Evolutionary conservation across 2,888 invertebrate genomes (phyloP), one percentile per base, ranked within the genome.

Genomic region (Torymus tubicola): DNA sequence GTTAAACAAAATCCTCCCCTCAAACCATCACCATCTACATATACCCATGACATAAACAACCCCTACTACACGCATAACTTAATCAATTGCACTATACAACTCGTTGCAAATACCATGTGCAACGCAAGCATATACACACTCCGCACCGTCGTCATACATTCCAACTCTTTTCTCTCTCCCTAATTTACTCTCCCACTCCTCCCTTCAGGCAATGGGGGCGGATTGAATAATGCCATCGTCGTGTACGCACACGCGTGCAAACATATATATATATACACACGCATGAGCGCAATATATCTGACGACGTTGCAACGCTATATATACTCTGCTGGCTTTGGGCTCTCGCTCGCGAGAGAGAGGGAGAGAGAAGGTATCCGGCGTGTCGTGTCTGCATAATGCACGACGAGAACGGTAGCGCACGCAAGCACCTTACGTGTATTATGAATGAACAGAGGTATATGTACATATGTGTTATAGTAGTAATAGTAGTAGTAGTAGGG

Each of bases 321-420:
- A 21, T 21, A 21, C 21, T 21, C 21, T 21, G 21, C 31, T 31
- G 31, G 42, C 42, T 42, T 42, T 42, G 8, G 2, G 42, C 42
- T 5, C 42, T 5, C 42, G 42, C 5, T 5, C 1, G 13, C 0
- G 2, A 21, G 21, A 21, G 21, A 21, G 21, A 21, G 21, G 2
- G 21, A 21, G 21, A 42, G 42, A 8, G 13, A 2, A 53, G 52
- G 24, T 67, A 67, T 75, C 74, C 67, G 74, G 74, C 24, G 65
- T 67, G 64, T 67, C 74, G 74, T 52, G 58, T 60, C 67, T 75
- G 60, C 67, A 75, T 75, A 75, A 75, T 75, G 67, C 74, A 72
- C 14, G 24, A 72, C 14, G 24, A 52, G 18, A 52, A 18, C 14
- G 10, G 64, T 64, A 67, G 52, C n/a, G 18, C 52, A 31, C 10